Evolutionary conservation across 2,888 invertebrate species (phyloP).

Genomic region (Chydorus sphaericus): DNA sequence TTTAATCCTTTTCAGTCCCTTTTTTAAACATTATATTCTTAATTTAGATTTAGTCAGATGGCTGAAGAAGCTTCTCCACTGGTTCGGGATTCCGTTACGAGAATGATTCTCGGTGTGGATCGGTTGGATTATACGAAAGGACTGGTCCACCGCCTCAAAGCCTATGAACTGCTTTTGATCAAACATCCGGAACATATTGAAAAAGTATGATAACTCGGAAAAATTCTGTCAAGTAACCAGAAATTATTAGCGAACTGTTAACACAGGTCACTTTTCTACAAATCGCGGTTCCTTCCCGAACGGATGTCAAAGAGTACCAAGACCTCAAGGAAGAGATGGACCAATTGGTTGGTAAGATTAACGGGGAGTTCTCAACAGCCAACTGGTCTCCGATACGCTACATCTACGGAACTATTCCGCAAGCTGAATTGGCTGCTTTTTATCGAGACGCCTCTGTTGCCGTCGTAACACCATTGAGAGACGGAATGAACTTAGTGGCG

Average conservation of each 20-base stretch:
- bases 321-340: conserved; percentile 83
- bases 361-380: conserved; percentile 75
- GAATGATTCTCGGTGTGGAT: conserved; percentile 75
- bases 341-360: conserved; percentile 72
- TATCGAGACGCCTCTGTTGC: conserved; percentile 77
- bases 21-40: neutral
- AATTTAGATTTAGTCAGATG: conserved; percentile 48
- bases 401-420: conserved; percentile 74
- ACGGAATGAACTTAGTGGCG: conserved; percentile 84
- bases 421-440: conserved; percentile 64
- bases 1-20: neutral
- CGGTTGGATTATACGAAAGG: conserved; percentile 84
- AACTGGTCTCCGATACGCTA: conserved; percentile 86
- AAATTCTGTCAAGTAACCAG: neutral
- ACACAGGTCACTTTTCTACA: conserved; percentile 49
- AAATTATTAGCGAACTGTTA: neutral
- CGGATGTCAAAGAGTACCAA: conserved; percentile 78
- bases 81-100: conserved; percentile 35
- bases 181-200: conserved; percentile 74
- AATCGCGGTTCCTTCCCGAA: conserved; percentile 74
- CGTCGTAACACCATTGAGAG: conserved; percentile 69
- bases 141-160: conserved; percentile 62
- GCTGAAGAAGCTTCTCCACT: conserved; percentile 41
- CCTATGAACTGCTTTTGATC: conserved; percentile 64
- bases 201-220: conserved; percentile 38